Base-by-base conservation (phyloP, 2,888 invertebrate species). In the Lingula anatina region DNA sequence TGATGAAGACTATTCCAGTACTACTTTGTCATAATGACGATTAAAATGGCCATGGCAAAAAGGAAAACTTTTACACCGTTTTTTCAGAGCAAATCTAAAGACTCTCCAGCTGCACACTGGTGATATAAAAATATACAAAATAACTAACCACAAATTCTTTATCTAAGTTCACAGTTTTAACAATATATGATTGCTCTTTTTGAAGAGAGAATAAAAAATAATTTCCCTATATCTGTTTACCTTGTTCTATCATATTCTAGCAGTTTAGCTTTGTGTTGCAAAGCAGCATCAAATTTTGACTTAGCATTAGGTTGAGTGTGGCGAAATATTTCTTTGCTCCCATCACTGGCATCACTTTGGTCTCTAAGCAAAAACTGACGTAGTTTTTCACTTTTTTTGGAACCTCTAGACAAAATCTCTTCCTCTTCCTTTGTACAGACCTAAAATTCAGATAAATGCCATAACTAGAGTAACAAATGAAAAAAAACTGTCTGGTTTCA, bases 221-320 rank as follows among this genome's bases (percentile, higher is more conserved):
- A 54, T 55, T 18, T 46, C 42, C 7, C 23, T 15, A 5, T 26
- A 5, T 15, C 20, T 7, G 39, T 47, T 20, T 73, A 87, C 86
- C 89, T 87, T 44, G 87, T 86, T 48, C 84, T 83, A 71, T 94
- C 93, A 76, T 84, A 93, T 66, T 92, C 89, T 47, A 95, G 75
- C 45, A 95, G 81, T 47, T 83, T 84, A 71, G 94, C 86, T 58
- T 91, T 83, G 50, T 89, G 87, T 50, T 85, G 83, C 12, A 90
- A 57, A 0, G 92, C 93, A 35, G 85, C 83, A 51, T 86, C 84
- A 68, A 85, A 83, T 2, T 84, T 85, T 44, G 68, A 62, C 23
- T 71, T 61, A 35, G 60, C 50, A 21, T 55, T 55, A 20, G 47
- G 40, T 18, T 44, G 42, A 24, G 50, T 9, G n/a, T n/a, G n/a